Conservation (phyloP, 2,888 invertebrate genomes). For the Acholoe squamosa region DNA sequence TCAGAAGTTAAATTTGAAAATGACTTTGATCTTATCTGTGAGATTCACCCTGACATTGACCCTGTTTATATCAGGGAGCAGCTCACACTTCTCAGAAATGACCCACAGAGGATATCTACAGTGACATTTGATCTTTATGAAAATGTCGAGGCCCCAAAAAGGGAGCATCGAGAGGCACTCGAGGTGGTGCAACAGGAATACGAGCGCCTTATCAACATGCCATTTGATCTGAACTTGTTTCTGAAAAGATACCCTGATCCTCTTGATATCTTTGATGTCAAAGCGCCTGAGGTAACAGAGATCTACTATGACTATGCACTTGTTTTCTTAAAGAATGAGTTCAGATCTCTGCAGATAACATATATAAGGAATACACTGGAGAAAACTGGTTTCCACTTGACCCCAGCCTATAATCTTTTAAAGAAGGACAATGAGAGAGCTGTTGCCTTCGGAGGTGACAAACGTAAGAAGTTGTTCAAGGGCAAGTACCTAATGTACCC, state of each 20-base stretch:
- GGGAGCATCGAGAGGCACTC: constrained; percentile 73
- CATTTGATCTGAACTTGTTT: neutral
- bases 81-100: constrained; percentile 71
- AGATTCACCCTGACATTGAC: constrained; percentile 79
- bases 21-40: constrained; percentile 43
- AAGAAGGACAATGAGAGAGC: neutral
- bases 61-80: constrained; percentile 78
- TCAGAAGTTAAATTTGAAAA: neutral
- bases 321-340: constrained; percentile 46
- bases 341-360: neutral
- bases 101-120: constrained; percentile 72
- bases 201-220: constrained; percentile 70
- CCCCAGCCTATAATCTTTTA: constrained; percentile 57
- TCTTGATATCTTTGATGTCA: neutral
- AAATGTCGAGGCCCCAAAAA: constrained; percentile 74
- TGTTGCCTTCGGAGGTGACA: neutral
- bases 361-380: neutral
- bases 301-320: constrained; percentile 29
- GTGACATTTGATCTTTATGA: constrained; percentile 73
- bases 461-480: neutral
- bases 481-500: neutral
- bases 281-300: constrained; percentile 20
- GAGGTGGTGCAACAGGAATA: constrained; percentile 63
- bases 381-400: constrained; percentile 70
- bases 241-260: constrained; percentile 31